Base-by-base conservation (phyloP, 2,888 invertebrate genomes). In the Lithophane socia region DNA sequence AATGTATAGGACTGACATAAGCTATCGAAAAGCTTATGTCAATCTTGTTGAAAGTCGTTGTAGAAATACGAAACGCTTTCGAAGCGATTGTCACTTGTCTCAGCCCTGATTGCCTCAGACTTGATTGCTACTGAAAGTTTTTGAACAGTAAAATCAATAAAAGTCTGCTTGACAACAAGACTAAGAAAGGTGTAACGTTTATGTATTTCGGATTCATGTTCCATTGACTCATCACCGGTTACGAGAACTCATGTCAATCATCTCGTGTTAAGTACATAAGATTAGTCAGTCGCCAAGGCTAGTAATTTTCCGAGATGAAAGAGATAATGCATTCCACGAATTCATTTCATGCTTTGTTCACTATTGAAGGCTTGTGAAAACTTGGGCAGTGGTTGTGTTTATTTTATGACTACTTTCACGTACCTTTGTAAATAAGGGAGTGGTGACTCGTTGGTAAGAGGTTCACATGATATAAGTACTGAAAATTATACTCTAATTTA, bases 311-410 rank as follows among this genome's bases (percentile, higher is more conserved):
- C 78, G 54, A 79, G 65, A 54, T 66, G 24, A 37, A 54, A 66
- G 4, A 49, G 66, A 80, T 81, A 78, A 60, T 47, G 49, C 49
- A 56, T 47, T 81, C 81, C 47, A 74, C 54, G 52, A 81, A 79
- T 42, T 63, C 13, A 29, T 42, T 49, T 66, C 60, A 29, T 66
- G 16, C 56, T 42, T 54, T 73, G 47, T 54, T 65, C 54, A 37
- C 4, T n/a, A 47, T 24, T 63, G 21, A 58, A 49, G 56, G 12
- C 21, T 29, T 72, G 13, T 54, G 70, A 78, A 70, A 60, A 54
- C 13, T 12, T 79, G 47, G 16, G 10, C n/a, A 60, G 1, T 24
- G 44, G 16, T 13, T 13, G 44, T 77, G 24, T 77, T 54, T 70
- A 24, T 67, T 60, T n/a, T 60, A 29, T 79, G 58, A 52, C 42